Conservation (phyloP, 2,113 vertebrate genomes). For the Elephas maximus region DNA sequence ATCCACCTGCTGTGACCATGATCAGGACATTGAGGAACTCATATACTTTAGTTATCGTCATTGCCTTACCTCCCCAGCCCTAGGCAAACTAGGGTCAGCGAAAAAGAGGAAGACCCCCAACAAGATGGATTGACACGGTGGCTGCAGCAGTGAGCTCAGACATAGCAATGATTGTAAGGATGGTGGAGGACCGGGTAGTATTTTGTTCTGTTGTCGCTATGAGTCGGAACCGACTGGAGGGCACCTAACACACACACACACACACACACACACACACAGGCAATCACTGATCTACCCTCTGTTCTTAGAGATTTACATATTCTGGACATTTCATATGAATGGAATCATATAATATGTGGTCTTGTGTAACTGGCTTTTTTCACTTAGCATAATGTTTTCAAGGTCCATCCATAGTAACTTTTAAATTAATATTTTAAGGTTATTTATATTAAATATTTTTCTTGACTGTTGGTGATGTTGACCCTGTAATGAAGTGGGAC, state of each 20-base stretch:
- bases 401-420: not conserved
- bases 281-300: no score
- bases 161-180: no score
- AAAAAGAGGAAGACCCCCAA: no score
- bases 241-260: no score
- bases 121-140: no score
- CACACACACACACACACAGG: no score
- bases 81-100: no score
- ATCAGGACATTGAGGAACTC: not conserved
- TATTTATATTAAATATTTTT: conserved; percentile 53
- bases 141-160: no score
- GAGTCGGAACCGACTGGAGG: no score
- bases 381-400: not conserved
- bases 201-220: no score
- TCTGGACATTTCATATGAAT: not conserved
- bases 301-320: not conserved
- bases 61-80: no score
- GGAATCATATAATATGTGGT: not conserved
- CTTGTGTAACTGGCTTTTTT: not conserved
- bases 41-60: not conserved
- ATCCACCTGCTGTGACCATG: not conserved
- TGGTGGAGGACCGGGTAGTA: no score
- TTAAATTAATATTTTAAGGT: conserved; percentile 24
- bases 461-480: not conserved
- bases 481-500: not conserved